Evolutionary conservation across 2,888 invertebrate genomes (phyloP).

Genomic region (Drosophila merina): DNA sequence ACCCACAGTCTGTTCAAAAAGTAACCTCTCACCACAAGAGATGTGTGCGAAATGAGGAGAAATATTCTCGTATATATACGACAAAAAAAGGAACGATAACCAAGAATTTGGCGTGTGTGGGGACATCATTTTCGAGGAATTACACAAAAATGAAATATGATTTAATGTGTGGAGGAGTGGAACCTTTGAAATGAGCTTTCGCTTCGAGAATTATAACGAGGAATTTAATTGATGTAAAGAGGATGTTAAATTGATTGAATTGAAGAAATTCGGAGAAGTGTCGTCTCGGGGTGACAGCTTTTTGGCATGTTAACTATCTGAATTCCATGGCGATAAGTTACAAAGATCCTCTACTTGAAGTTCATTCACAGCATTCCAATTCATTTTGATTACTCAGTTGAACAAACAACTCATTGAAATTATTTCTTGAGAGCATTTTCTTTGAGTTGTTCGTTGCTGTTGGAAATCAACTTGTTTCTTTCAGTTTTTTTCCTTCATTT

Average conservation of each 20-base stretch:
- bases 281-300: not conserved
- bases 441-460: conserved; percentile 6
- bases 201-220: conserved; percentile 1
- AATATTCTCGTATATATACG: conserved; percentile 5
- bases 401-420: conserved; percentile 30
- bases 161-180: conserved; percentile 1
- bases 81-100: not conserved
- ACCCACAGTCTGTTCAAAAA: conserved; percentile 29
- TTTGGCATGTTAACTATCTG: not conserved
- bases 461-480: not conserved
- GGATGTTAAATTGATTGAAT: conserved; percentile 8
- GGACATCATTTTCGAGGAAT: conserved; percentile 28
- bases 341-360: conserved; percentile 15
- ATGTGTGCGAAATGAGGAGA: not conserved
- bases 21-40: not conserved
- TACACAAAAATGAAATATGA: conserved; percentile 23
- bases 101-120: not conserved
- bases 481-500: not conserved
- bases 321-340: conserved; percentile 1
- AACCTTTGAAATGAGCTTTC: conserved; percentile 12
- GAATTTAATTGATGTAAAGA: conserved; percentile 7
- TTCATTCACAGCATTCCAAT: conserved; percentile 26
- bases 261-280: not conserved
- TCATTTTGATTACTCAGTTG: conserved; percentile 24
- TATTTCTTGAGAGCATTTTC: conserved; percentile 18